Evolutionary conservation across 2,888 invertebrate genomes (phyloP), one percentile per base, ranked within the genome.

Genomic region (Drosophila setosimentum): DNA sequence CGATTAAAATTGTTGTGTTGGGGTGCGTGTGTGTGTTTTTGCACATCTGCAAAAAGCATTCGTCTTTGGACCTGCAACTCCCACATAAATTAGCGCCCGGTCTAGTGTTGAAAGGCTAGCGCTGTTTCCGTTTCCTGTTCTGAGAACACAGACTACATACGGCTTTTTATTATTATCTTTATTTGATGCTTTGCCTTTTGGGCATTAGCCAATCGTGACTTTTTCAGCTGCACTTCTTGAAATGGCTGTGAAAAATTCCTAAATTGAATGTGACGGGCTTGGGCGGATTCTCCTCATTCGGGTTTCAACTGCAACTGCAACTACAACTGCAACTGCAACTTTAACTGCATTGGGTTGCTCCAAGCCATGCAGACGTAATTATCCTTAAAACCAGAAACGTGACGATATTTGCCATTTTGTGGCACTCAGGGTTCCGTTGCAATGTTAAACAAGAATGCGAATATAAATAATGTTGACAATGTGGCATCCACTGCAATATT

Each of bases 321-420:
- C 51, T 57, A 35, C 42, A 32, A 49, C 24, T 49, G 16, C 49
- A 49, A 27, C 51, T 53, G 2, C 51, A 53, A 21, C 32, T 53
- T 53, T 32, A 53, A 24, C 33, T 53, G 33, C 49, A 42, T 45
- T 59, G 49, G 57, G 21, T n/a, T 16, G 13, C 51, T 29, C 37
- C 42, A 32, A 32, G 60, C 81, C 63, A 80, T 78, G 79, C 77
- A 71, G 67, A 80, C 72, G 84, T 81, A 82, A 82, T 82, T 82
- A 82, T 86, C 81, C 87, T 81, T 82, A 83, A 82, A 82, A 60
- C 80, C 82, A 76, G 68, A 83, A 87, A 84, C 87, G 87, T 84
- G 82, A 84, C 73, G 80, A 84, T 82, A 79, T 83, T 87, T 78
- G 66, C 84, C 84, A 82, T 73, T 83, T 82, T 68, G 63, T 78